Evolutionary conservation across 2,888 invertebrate species (phyloP), one percentile per base, ranked within the genome.

Genomic region (Hypomecis punctinalis): DNA sequence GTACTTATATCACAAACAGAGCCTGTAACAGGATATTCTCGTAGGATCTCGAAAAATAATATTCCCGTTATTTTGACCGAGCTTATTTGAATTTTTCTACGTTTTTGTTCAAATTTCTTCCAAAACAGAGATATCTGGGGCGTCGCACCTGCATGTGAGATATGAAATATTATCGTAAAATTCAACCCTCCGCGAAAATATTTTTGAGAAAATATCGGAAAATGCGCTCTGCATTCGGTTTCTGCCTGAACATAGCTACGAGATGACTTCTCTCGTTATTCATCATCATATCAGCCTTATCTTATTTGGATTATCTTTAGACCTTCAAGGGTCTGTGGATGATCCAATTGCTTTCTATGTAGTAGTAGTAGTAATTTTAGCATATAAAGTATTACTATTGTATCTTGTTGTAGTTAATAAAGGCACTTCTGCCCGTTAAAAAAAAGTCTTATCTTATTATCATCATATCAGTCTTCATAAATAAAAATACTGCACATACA

Each of bases 101-200:
- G 76, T 46, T 37, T 49, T 73, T 73, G 75, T 69, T 73, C 71
- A 68, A 69, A 65, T 73, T 74, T 69, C 56, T 61, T 65, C 61
- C 70, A 61, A 67, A 62, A 70, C 69, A 69, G 66, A 66, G 58
- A 67, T 49, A 71, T 59, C 57, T 60, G 57, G 71, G 65, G 55
- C 61, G 66, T 70, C 73, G 63, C 82, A 82, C 80, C 81, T 84
- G 84, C 77, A 82, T 62, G 69, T 67, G 70, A 64, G 62, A 66
- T 68, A 73, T 82, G 78, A 83, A 79, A 82, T 82, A 83, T 82
- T 78, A 78, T 76, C 70, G 70, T 69, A 63, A 78, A 81, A 79
- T 67, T 70, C 76, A 71, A 73, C 75, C 78, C 75, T 78, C 74
- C 73, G 69, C 68, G 77, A 78, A 80, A 69, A 70, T 68, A 65